Percentiles rank a stretch among this genome's conserved stretches.
phyloP scores from a whole-genome alignment of 2,888 invertebrate species.

The Ormia ochracea region DNA sequence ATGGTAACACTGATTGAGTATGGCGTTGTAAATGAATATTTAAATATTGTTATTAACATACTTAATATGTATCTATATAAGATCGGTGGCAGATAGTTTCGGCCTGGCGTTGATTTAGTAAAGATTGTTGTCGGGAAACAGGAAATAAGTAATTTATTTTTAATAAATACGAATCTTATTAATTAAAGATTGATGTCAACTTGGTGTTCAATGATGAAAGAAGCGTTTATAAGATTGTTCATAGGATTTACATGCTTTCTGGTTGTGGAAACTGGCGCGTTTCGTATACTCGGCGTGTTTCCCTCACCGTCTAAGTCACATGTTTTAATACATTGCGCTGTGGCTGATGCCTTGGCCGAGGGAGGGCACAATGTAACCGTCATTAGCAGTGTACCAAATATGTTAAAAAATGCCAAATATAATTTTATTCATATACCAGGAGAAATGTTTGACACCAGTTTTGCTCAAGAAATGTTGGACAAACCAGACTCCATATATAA shows the following conservation, averaged over 20 bases:
- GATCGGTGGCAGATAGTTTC: conserved; percentile 1
- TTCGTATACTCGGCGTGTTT: conserved; percentile 72
- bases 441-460: conserved; percentile 47
- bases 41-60: background rate
- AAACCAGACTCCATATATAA: conserved; percentile 59
- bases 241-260: background rate
- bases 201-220: background rate
- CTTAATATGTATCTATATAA: background rate
- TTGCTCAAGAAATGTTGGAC: conserved; percentile 57
- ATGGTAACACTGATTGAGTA: no score
- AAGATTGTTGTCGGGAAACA: background rate
- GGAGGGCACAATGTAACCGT: conserved; percentile 73
- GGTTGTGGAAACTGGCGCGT: conserved; percentile 18
- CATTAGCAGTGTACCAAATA: conserved; percentile 65
- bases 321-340: conserved; percentile 69
- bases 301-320: conserved; percentile 71
- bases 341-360: conserved; percentile 69
- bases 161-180: background rate
- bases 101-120: background rate
- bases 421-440: conserved; percentile 62
- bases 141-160: background rate
- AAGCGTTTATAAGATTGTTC: background rate
- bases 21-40: no score
- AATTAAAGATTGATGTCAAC: background rate
- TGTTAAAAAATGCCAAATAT: conserved; percentile 65